phyloP scores from a whole-genome alignment of 2,113 vertebrate species.

The Chlamydotis undulata region DNA sequence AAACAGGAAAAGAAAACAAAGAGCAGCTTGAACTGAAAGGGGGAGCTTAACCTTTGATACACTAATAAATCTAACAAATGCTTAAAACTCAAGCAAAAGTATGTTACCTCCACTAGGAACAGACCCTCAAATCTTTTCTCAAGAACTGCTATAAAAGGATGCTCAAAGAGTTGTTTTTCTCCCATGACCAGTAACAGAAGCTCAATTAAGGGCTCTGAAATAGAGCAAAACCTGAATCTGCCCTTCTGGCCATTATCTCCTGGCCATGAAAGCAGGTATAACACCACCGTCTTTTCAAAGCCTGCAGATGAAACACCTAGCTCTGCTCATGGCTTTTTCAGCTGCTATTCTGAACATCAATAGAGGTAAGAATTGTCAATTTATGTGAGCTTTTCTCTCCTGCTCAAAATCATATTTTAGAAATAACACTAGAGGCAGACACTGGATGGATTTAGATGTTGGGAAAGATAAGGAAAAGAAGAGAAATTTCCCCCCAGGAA shows the following conservation, averaged over 20 bases:
- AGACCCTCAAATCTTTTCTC: conserved; percentile 10
- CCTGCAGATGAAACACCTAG: neutral
- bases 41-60: conserved; percentile 68
- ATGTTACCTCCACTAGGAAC: neutral
- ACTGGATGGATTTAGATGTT: neutral
- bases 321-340: neutral
- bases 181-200: neutral
- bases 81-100: conserved; percentile 5
- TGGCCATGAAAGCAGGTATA: neutral
- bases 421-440: conserved; percentile 32
- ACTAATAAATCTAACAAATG: conserved; percentile 53
- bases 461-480: neutral
- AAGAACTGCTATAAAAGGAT: neutral
- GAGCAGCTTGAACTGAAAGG: conserved; percentile 49
- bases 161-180: neutral
- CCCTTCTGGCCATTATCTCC: neutral
- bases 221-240: neutral
- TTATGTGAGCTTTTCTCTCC: conserved; percentile 28
- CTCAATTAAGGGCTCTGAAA: conserved; percentile 13
- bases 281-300: conserved; percentile 2
- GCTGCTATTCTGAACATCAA: conserved; percentile 14
- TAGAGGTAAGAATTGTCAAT: neutral
- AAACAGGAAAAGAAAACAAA: conserved; percentile 68
- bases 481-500: neutral
- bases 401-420: neutral